Base-by-base conservation (phyloP, 2,888 invertebrate genomes). In the Eristalinus aeneus region DNA sequence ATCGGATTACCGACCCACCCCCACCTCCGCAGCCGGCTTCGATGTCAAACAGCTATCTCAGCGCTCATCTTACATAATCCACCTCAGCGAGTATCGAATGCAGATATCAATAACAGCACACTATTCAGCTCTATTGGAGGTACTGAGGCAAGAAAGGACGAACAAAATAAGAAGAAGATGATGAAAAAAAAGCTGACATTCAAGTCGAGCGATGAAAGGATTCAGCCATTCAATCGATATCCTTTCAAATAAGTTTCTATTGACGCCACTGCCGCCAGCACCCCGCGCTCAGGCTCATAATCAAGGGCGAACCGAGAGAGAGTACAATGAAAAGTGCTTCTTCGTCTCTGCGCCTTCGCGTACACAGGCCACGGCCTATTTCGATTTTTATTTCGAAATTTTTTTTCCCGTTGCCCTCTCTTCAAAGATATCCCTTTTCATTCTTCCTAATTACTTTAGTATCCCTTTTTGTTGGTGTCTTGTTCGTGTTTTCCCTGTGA, bases 161-260 rank as follows among this genome's bases (percentile, higher is more conserved):
- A 46, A 16, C 4, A n/a, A 16, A n/a, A 39, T 3, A 11, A n/a
- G n/a, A 46, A 39, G 39, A 39, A 39, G n/a, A 39, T 39, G n/a
- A 39, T 39, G n/a, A 39, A 39, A 16, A 60, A 60, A 27, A 60
- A 60, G 58, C 23, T 31, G n/a, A 74, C 65, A 74, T 74, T 74
- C 65, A 60, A 20, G 65, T 46, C 46, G 22, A 58, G 65, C 65
- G 65, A 67, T 74, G 65, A 60, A 75, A 67, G 75, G 67, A 75
- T 76, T 68, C 53, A 68, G 20, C 60, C 68, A 61, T 76, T 68
- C 75, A 68, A 76, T 76, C 75, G 75, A 76, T 76, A 76, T 61
- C 75, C 68, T 68, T 76, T 75, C 75, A 67, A 58, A 67, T 75
- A 65, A 31, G 65, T 65, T 74, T 39, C 53, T 16, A 72, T 63